Base-by-base conservation (phyloP, 2,113 vertebrate genomes). In the Brachyhypopomus occidentalis region DNA sequence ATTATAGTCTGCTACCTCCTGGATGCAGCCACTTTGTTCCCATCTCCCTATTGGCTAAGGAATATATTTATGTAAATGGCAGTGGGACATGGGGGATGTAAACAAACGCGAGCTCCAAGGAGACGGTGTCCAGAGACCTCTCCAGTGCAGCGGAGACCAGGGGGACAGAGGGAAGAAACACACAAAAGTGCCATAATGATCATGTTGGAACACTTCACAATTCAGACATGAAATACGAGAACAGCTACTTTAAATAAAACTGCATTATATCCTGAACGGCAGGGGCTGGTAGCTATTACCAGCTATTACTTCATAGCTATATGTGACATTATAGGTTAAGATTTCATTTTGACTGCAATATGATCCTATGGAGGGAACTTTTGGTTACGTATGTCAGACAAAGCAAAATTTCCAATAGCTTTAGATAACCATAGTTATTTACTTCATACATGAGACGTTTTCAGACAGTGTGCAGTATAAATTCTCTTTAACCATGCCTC, bases 1-100 rank as follows among this genome's bases (percentile, higher is more conserved):
- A 87, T 84, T 89, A 71, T 80, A 79, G 74, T 76, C 77, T 78
- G 67, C 85, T 86, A 91, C 88, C 75, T 92, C 82, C 80, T 56
- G 22, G 78, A 90, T 74, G 75, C 78, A 78, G 80, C 81, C 87
- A 90, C 86, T 89, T 89, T 88, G 90, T 90, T 89, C 66, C 80
- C 45, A 69, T 59, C 70, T 85, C 81, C 80, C 79, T 55, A 74
- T 85, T 89, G 90, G 88, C 66, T 82, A 73, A 81, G 60, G 67
- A 74, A 85, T 82, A 86, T 86, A 89, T 87, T 87, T 88, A 89
- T 92, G 90, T 87, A 86, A 91, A 91, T 90, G 78, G 74, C 19
- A 80, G 36, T 20, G 62, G 25, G 59, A 82, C 63, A 11, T 41
- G 64, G 83, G 87, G 83, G 63, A 85, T 88, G 86, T 89, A 85